Base-by-base conservation (phyloP, 2,113 vertebrate species). In the Triplophysa tibetana region DNA sequence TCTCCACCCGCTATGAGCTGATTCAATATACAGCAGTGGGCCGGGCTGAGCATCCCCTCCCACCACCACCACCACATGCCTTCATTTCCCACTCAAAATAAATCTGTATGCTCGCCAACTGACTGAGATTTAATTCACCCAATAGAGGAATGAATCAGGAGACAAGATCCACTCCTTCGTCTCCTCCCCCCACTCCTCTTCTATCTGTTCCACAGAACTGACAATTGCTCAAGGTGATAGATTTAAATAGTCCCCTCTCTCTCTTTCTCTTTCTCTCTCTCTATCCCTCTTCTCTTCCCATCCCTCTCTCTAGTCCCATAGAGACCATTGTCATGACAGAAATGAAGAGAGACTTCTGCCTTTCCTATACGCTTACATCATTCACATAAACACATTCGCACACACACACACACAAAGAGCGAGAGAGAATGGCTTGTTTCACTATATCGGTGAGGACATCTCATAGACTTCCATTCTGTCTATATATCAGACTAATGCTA, bases 131-230 rank as follows among this genome's bases (percentile, higher is more conserved):
- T 70, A 85, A 87, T 85, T 85, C 84, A 83, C 84, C 88, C 86
- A 84, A 83, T 87, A 86, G 83, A 82, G 78, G 85, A 84, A 89
- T 91, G 83, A 90, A 90, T 90, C 88, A 89, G 85, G 43, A 62
- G 81, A 24, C 83, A 81, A 62, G 63, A 61, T 41, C 76, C 48
- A 23, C 23, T 38, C 26, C 69, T 73, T 67, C 67, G 16, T 64
- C 63, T 65, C 64, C 33, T 82, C 83, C 81, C 64, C 29, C 68
- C 50, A n/a, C 61, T 58, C 29, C 43, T 23, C 26, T 61, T 74
- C 78, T 70, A 80, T 54, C 13, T 54, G 50, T 54, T 58, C 54
- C 24, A 45, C 74, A 52, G 61, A 24, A 26, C 70, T 80, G 78
- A 74, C 78, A 80, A 73, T 80, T 80, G 78, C 78, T 80, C 78